Evolutionary conservation across 2,797 vertebrate genomes (phyloP).

Genomic region (Antennarius maculatus): DNA sequence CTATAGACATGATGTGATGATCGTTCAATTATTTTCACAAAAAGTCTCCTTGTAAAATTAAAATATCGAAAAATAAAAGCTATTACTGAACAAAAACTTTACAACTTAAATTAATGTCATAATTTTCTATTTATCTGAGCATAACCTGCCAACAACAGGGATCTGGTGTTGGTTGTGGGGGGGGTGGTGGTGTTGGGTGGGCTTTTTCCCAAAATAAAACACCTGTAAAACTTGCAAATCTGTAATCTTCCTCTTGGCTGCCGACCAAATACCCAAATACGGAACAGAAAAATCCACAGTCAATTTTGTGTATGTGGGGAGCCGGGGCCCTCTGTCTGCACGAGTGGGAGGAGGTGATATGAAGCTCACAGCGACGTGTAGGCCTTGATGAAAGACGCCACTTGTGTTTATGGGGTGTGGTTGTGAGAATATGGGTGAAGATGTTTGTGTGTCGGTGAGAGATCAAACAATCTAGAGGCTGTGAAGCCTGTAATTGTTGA

Average conservation of each 20-base stretch:
- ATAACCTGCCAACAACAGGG: too few relatives aligned
- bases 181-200: too few relatives aligned
- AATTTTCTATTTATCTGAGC: too few relatives aligned
- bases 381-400: constrained; percentile 52
- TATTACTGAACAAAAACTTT: too few relatives aligned
- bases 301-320: constrained; percentile 19
- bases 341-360: constrained; percentile 49
- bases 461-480: constrained; percentile 42
- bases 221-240: constrained; percentile 4
- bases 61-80: too few relatives aligned
- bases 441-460: constrained; percentile 50
- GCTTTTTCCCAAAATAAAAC: not conserved
- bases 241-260: constrained; percentile 31
- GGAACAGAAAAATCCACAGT: constrained; percentile 35
- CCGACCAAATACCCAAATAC: constrained; percentile 12
- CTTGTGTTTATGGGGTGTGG: constrained; percentile 35
- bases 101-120: too few relatives aligned
- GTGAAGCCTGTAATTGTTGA: constrained; percentile 41
- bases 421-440: constrained; percentile 53
- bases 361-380: constrained; percentile 22
- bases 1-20: constrained; percentile 9
- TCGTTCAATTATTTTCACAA: too few relatives aligned
- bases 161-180: too few relatives aligned
- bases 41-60: too few relatives aligned
- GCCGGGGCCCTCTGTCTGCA: constrained; percentile 25